Evolutionary conservation across 2,797 vertebrate species (phyloP), one percentile per base, ranked within the genome.

Genomic region (Botia almorhae): DNA sequence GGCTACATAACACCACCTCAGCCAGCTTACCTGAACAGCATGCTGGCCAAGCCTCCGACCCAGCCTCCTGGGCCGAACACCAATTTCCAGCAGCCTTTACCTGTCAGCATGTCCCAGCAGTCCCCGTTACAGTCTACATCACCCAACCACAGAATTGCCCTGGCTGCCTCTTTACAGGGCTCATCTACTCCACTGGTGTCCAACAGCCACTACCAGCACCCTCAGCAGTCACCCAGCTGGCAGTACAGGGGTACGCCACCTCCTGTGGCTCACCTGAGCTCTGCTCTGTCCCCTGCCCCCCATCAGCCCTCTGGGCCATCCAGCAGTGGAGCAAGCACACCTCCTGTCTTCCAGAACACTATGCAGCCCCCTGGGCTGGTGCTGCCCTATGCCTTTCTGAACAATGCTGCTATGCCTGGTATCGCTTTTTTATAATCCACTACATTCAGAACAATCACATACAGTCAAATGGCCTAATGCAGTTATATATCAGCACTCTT

Each of bases 391-490:
- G 84, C 87, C 0, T 90, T 94, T 85, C 91, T 93, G 46, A 95
- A 95, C 69, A 95, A 90, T 91, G 95, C 94, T 75, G 81, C 87
- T 83, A 96, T 94, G 78, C 90, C 94, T 96, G 97, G 97, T 98
- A 95, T 33, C 8, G 53, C 29, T 17, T 10, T 17, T 60, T 26
- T 19, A 0, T 58, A 23, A 58, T 11, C 2, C 33, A 23, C 23
- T 58, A 58, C 2, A 58, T 29, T 26, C 12, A 13, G 4, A 46
- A 46, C 43, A 11, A 8, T 46, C 43, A 46, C 43, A 46, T 46
- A 46, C 43, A 46, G 43, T 46, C 43, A 10, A 43, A 43, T 43
- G 8, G 7, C 39, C 39, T 7, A 46, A 46, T 46, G 43, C 7
- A 46, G 43, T 46, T 46, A 46, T 2, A 46, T 46, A 46, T 46